Conservation (phyloP, 2,888 invertebrate species). For the Tricholauxania praeusta region DNA sequence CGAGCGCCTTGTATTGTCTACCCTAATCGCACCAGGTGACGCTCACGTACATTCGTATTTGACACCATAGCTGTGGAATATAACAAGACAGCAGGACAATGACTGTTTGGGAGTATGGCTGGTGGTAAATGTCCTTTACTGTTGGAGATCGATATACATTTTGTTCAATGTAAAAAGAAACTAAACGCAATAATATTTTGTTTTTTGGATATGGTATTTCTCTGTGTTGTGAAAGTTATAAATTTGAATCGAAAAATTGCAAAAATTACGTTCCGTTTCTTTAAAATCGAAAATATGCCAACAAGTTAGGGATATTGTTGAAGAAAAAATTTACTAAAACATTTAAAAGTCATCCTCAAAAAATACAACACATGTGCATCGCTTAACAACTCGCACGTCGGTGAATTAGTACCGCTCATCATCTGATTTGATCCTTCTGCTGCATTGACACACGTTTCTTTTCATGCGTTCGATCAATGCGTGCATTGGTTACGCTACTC, state of each 20-base stretch:
- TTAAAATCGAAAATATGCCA: constrained; percentile 27
- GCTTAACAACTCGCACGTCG: no score
- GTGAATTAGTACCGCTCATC: constrained; percentile 22
- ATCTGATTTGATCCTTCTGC: neutral
- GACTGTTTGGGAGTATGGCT: neutral
- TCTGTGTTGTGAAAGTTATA: constrained; percentile 1
- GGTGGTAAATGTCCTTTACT: no score
- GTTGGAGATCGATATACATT: no score
- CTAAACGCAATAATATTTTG: no score
- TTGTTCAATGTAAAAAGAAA: constrained; percentile 23
- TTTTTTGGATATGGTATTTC: neutral
- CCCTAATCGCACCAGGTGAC: constrained; percentile 62
- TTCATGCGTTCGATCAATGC: no score
- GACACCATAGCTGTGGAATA: constrained; percentile 47
- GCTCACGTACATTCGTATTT: constrained; percentile 50
- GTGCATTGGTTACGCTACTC: no score
- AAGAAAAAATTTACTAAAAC: constrained; percentile 3
- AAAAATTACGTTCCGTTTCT: neutral
- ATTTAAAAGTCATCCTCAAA: constrained; percentile 12
- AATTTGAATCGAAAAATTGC: constrained; percentile 33
- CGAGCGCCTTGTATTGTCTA: constrained; percentile 57
- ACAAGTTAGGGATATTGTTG: constrained; percentile 29
- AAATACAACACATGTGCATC: constrained; percentile 31
- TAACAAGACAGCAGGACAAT: constrained; percentile 17
- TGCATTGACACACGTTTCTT: constrained; percentile 5